These are phyloP conservation scores for Microtus oregoni DNA, from an alignment of 2,113 vertebrate species.

Conservation along the genomic window DNA sequence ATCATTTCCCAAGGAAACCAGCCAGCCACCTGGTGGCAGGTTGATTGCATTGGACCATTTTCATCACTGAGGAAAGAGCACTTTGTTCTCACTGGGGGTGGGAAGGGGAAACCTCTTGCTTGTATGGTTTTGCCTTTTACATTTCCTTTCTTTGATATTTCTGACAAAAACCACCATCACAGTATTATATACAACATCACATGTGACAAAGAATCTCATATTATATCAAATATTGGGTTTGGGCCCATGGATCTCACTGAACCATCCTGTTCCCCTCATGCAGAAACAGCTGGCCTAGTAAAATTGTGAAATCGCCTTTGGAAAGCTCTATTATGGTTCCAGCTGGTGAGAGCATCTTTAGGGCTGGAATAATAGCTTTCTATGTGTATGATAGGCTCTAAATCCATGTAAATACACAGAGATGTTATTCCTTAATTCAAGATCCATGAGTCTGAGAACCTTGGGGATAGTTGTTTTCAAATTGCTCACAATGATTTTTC, in stretches of 20 bases:
- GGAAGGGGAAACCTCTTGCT: neutral
- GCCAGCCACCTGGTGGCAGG: slow-evolving; percentile 59
- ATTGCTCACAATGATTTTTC: neutral
- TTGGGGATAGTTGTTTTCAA: neutral
- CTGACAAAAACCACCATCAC: slow-evolving; percentile 10
- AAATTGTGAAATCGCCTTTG: slow-evolving; percentile 73
- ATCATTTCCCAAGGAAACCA: neutral
- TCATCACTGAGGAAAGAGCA: slow-evolving; percentile 15
- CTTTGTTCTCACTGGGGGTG: slow-evolving; percentile 52
- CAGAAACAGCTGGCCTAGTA: slow-evolving; percentile 76
- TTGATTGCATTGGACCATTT: slow-evolving; percentile 44
- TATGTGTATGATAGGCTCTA: neutral
- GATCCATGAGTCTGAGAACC: neutral
- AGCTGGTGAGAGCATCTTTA: slow-evolving; percentile 66
- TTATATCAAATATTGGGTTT: slow-evolving; percentile 22
- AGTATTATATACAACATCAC: neutral
- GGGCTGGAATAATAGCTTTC: slow-evolving; percentile 32
- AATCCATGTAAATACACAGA: slow-evolving; percentile 10
- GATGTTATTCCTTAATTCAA: slow-evolving; percentile 10
- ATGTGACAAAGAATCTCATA: slow-evolving; percentile 29
- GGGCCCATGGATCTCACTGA: slow-evolving; percentile 16
- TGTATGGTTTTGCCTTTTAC: slow-evolving; percentile 5
- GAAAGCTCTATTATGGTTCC: slow-evolving; percentile 61
- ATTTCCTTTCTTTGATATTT: neutral
- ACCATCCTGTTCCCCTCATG: slow-evolving; percentile 38